Percentiles rank a stretch among this genome's conserved stretches.
Evolutionary conservation across 2,888 invertebrate species (phyloP).

Genomic region (Zonitis immaculata): DNA sequence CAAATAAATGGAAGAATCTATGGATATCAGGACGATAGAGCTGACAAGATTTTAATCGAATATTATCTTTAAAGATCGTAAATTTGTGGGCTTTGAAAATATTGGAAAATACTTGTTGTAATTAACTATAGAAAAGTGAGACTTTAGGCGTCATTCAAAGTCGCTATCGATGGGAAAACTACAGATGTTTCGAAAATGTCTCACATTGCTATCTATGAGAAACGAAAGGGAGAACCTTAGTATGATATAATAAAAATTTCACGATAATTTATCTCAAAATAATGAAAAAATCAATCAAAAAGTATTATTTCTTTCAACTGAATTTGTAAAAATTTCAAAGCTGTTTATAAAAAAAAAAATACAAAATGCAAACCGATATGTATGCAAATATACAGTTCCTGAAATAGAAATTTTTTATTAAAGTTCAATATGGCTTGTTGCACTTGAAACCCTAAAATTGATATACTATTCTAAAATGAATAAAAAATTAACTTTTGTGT

Average conservation of each 20-base stretch:
- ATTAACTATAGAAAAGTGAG: too few species aligned
- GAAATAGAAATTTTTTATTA: background rate
- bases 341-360: background rate
- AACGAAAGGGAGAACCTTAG: too few species aligned
- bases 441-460: background rate
- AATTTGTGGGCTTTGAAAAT: background rate
- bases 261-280: too few species aligned
- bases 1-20: background rate
- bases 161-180: too few species aligned
- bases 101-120: background rate
- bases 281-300: background rate
- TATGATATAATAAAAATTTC: too few species aligned
- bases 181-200: too few species aligned
- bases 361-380: background rate
- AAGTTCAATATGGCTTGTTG: background rate
- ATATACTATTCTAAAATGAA: background rate
- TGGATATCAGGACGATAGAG: background rate
- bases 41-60: too few species aligned
- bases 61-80: background rate
- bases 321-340: background rate
- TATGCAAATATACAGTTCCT: background rate
- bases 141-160: too few species aligned
- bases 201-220: too few species aligned
- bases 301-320: background rate
- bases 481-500: background rate